Conservation (phyloP, 2,888 invertebrate species). For the Oscheius sp. region DNA sequence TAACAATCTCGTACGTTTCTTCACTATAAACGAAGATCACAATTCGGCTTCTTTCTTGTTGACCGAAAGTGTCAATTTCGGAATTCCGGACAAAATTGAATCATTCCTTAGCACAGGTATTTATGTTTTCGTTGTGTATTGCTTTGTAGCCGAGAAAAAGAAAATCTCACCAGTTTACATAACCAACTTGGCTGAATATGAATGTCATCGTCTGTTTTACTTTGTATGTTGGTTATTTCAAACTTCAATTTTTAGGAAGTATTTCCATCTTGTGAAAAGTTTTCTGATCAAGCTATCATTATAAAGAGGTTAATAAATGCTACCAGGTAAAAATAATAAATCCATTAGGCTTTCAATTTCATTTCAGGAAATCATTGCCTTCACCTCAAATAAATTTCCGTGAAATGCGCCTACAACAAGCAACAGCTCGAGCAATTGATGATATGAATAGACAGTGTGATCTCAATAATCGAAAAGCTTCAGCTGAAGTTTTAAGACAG, state of each 20-base stretch:
- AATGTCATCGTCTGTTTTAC: constrained; percentile 18
- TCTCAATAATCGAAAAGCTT: neutral
- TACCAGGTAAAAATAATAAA: neutral
- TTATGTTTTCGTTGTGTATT: neutral
- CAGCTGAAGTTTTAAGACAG: neutral
- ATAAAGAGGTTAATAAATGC: neutral
- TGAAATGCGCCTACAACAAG: constrained; percentile 1
- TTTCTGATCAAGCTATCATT: constrained; percentile 8
- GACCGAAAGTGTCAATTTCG: neutral
- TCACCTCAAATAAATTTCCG: constrained; percentile 4
- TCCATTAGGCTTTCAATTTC: neutral
- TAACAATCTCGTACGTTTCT: constrained; percentile 26
- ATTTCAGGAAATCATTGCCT: neutral
- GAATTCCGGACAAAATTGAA: constrained; percentile 4
- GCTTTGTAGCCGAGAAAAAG: constrained; percentile 5
- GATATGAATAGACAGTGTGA: constrained; percentile 12
- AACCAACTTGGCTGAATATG: constrained; percentile 16
- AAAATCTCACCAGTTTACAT: neutral
- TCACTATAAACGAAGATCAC: constrained; percentile 18
- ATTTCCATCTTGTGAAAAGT: constrained; percentile 8
- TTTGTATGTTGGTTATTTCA: neutral
- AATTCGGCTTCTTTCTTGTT: neutral
- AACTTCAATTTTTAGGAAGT: neutral
- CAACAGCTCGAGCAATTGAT: constrained; percentile 7
- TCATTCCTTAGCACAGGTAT: neutral